These are phyloP conservation scores for Alloplasta piceator DNA, from an alignment of 2,888 invertebrate species.

Conservation along the genomic window DNA sequence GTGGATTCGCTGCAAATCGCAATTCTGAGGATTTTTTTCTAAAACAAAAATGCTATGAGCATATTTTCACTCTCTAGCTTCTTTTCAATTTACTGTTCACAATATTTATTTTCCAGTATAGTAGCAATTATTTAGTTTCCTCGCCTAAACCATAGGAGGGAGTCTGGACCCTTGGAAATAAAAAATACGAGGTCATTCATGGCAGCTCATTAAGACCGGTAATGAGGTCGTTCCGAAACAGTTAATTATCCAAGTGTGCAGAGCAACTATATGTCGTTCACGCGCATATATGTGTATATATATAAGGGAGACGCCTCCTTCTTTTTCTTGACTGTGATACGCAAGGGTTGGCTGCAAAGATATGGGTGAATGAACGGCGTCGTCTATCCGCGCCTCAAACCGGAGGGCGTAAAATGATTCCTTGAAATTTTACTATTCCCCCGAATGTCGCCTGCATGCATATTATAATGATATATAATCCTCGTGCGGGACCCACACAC, in stretches of 20 bases:
- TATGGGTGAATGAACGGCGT: slow-evolving; percentile 58
- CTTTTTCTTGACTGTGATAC: slow-evolving; percentile 22
- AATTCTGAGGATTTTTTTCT: too few relatives aligned
- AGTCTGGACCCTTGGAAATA: slow-evolving; percentile 33
- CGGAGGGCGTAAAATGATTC: slow-evolving; percentile 71
- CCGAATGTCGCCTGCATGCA: neutral
- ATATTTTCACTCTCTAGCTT: too few relatives aligned
- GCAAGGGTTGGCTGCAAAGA: slow-evolving; percentile 53
- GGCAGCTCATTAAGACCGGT: slow-evolving; percentile 76
- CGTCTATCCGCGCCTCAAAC: slow-evolving; percentile 60
- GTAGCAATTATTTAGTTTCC: slow-evolving; percentile 20
- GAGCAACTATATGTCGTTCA: slow-evolving; percentile 17
- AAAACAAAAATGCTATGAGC: too few relatives aligned
- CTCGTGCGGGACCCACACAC: neutral
- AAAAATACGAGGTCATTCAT: slow-evolving; percentile 60
- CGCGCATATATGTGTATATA: slow-evolving; percentile 39
- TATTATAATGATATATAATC: slow-evolving; percentile 12
- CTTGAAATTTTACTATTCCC: slow-evolving; percentile 63
- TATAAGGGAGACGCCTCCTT: neutral
- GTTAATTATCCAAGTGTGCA: slow-evolving; percentile 74
- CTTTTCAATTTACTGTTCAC: neutral
- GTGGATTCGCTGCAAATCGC: too few relatives aligned
- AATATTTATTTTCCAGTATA: slow-evolving; percentile 33
- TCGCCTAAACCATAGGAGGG: neutral
- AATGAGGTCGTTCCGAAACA: slow-evolving; percentile 75